Evolutionary conservation across 2,888 invertebrate species (phyloP), one percentile per base, ranked within the genome.

Genomic region (Epistrophe grossulariae): DNA sequence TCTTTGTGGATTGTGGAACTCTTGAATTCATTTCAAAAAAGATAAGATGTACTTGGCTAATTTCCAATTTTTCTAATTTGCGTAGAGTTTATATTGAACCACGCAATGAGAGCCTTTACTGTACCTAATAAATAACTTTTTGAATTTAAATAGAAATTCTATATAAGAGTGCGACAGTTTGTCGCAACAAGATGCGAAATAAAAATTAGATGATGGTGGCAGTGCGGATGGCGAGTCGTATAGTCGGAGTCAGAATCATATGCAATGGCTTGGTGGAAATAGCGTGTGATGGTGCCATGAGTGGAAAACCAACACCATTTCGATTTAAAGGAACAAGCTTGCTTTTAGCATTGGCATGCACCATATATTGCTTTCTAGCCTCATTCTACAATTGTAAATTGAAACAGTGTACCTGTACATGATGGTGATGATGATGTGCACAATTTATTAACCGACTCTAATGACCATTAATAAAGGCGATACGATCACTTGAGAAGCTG

Each of bases 401-500:
- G 15, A 52, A 70, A 55, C 70, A 70, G 71, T 79, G 66, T 68
- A 72, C 43, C 40, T 43, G 4, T 40, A 13, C 55, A 62, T 79
- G 76, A 24, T 24, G 24, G 3, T 24, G 24, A 24, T 24, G 24
- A 24, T 24, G 24, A 62, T 87, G 79, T 72, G 79, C 71, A 76
- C 79, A 83, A 87, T 87, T 87, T 87, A 87, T 87, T 87, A 87
- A 83, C 83, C 83, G 83, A 71, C 79, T 83, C 76, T 87, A 87
- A 87, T 83, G 87, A 87, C 87, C 79, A 87, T 83, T 87, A 87
- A 87, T 87, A 87, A 87, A 83, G 70, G 76, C 60, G 87, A 87
- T 87, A 83, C 71, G 66, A 83, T 87, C 87, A 45, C 35, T 81
- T 64, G 64, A 76, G 60, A 40, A 72, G 84, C 60, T 72, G 64